Percentiles rank a stretch among this genome's conserved stretches.
Evolutionary conservation across 2,888 invertebrate genomes (phyloP).

Genomic region (Aphelenchoides bicaudatus): DNA sequence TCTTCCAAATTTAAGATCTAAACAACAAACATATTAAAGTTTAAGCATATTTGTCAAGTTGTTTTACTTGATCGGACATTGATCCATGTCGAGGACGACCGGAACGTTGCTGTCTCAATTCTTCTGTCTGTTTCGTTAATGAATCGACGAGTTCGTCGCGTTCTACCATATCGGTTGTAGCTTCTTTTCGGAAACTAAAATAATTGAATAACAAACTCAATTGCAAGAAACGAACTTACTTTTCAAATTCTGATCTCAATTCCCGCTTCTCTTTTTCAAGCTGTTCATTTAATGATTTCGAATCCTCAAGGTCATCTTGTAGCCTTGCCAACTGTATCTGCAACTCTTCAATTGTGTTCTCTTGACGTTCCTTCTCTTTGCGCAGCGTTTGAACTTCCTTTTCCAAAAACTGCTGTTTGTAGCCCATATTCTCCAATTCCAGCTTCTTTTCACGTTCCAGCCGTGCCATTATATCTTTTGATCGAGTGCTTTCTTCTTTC

Average conservation of each 20-base stretch:
- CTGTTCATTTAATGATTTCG: constrained; percentile 38
- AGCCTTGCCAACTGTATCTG: constrained; percentile 37
- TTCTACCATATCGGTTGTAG: constrained; percentile 52
- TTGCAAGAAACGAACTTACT: constrained; percentile 25
- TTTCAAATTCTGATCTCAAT: constrained; percentile 45
- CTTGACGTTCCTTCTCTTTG: constrained; percentile 40
- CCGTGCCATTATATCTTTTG: constrained; percentile 41
- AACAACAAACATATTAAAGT: constrained; percentile 23
- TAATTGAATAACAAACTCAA: background rate
- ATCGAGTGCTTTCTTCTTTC: constrained; percentile 48
- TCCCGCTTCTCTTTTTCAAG: constrained; percentile 44
- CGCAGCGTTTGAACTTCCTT: constrained; percentile 38
- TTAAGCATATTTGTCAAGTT: background rate
- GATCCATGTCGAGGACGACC: constrained; percentile 42
- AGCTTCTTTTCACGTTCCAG: constrained; percentile 53
- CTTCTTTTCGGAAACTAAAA: constrained; percentile 41
- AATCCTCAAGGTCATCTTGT: constrained; percentile 42
- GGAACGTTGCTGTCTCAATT: constrained; percentile 34
- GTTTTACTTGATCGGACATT: constrained; percentile 47
- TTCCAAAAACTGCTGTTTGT: constrained; percentile 37
- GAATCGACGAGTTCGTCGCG: constrained; percentile 55
- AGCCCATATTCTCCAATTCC: constrained; percentile 43
- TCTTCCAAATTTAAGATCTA: constrained; percentile 52
- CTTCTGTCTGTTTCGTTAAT: constrained; percentile 40
- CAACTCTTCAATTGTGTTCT: constrained; percentile 35